Conservation (phyloP, 2,797 vertebrate species). For the Glossophaga mutica region DNA sequence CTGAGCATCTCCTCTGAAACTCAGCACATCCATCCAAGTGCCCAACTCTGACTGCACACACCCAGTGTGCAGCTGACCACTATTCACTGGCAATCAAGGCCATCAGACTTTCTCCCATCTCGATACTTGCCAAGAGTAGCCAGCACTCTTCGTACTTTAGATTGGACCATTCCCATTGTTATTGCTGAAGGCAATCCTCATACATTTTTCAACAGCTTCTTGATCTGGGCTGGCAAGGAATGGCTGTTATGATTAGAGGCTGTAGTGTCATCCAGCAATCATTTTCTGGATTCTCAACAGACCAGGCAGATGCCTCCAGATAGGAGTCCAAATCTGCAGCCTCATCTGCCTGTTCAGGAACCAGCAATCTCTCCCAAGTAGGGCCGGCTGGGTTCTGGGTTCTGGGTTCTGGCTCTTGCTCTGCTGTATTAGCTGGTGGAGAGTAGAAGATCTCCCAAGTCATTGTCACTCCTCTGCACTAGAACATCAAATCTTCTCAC, state of each 20-base stretch:
- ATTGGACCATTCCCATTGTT: neutral
- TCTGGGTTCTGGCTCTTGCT: neutral
- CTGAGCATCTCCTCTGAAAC: neutral
- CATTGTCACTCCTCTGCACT: neutral
- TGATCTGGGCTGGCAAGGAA: neutral
- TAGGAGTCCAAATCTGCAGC: neutral
- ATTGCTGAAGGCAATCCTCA: neutral
- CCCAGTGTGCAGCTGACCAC: fast-evolving
- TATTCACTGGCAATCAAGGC: neutral
- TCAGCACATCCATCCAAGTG: neutral
- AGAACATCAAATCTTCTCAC: neutral
- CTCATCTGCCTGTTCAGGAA: neutral
- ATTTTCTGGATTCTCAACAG: neutral
- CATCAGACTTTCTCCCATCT: neutral
- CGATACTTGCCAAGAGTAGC: neutral
- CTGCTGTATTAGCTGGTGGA: neutral
- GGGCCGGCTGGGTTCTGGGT: neutral
- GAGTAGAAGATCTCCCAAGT: neutral
- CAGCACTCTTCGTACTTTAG: neutral
- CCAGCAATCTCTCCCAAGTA: neutral
- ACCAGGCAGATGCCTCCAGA: neutral
- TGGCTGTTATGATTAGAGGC: neutral
- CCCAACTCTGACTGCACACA: neutral
- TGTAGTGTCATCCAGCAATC: neutral
- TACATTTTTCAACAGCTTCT: conserved; percentile 18